Evolutionary conservation across 2,888 invertebrate genomes (phyloP).

Genomic region (Aelia acuminata): DNA sequence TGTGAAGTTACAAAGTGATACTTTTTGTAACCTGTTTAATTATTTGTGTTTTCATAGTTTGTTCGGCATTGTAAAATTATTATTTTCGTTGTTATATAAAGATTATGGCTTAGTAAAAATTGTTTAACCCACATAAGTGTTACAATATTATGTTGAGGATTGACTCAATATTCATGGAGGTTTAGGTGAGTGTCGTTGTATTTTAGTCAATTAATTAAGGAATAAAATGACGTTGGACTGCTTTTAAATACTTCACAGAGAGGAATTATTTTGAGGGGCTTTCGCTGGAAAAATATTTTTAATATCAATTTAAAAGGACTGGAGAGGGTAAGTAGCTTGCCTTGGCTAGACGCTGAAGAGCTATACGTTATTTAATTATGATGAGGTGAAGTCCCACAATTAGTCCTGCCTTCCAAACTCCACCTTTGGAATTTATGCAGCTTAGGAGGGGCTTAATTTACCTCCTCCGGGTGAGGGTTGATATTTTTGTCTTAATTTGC

Average conservation of each 20-base stretch:
- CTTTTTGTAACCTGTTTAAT: no score
- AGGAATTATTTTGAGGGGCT: background rate
- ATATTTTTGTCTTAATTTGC: slow-evolving; percentile 36
- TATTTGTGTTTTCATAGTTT: no score
- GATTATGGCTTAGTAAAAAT: no score
- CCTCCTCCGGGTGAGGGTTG: background rate
- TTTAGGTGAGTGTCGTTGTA: background rate
- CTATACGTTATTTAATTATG: slow-evolving; percentile 18
- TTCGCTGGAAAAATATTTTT: background rate
- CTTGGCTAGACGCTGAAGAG: background rate
- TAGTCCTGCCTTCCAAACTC: background rate
- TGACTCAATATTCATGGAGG: no score
- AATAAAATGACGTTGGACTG: background rate
- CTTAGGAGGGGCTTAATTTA: slow-evolving; percentile 13
- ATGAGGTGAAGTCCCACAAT: background rate
- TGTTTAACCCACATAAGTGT: no score
- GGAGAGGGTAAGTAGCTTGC: background rate
- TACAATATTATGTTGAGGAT: no score
- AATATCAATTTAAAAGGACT: background rate
- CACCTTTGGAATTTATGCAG: slow-evolving; percentile 25
- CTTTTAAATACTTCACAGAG: background rate
- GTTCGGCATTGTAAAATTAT: no score
- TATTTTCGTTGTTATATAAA: no score
- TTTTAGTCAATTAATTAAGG: background rate
- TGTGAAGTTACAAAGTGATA: no score